These are phyloP conservation scores for Mobula birostris DNA, from an alignment of 2,113 vertebrate species.

Conservation along the genomic window DNA sequence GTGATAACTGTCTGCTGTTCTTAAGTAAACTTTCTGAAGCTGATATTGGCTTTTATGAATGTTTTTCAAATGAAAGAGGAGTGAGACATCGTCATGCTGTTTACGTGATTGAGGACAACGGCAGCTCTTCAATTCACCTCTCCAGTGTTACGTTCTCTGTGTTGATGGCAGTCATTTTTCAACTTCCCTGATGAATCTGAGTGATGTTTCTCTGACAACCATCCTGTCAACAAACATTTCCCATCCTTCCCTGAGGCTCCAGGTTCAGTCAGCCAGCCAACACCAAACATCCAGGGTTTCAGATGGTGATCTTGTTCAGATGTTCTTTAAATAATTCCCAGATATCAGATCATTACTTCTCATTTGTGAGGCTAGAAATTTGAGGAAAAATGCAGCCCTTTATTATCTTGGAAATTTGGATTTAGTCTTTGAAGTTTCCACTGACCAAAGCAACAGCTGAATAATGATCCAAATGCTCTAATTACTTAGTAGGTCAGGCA, in stretches of 20 bases:
- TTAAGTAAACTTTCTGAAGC: constrained; percentile 49
- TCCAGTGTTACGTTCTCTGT: background rate
- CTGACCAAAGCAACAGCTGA: background rate
- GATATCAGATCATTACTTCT: no score
- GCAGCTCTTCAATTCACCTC: background rate
- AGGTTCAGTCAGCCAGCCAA: no score
- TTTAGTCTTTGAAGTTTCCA: background rate
- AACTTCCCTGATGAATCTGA: background rate
- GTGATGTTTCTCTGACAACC: background rate
- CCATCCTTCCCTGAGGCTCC: no score
- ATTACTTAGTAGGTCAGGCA: no score
- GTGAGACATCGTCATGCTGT: constrained; percentile 37
- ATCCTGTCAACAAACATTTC: no score
- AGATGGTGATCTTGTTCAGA: no score
- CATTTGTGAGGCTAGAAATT: background rate
- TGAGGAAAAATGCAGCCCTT: background rate
- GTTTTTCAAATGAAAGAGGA: constrained; percentile 53
- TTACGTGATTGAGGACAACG: background rate
- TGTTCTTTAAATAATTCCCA: no score
- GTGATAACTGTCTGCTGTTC: constrained; percentile 54
- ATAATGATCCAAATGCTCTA: background rate
- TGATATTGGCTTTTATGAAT: constrained; percentile 51
- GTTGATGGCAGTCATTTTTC: background rate
- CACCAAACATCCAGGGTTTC: no score
- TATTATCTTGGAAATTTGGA: background rate